These are phyloP conservation scores for Xanthia icteritia DNA, from an alignment of 2,888 invertebrate genomes.

Conservation along the genomic window DNA sequence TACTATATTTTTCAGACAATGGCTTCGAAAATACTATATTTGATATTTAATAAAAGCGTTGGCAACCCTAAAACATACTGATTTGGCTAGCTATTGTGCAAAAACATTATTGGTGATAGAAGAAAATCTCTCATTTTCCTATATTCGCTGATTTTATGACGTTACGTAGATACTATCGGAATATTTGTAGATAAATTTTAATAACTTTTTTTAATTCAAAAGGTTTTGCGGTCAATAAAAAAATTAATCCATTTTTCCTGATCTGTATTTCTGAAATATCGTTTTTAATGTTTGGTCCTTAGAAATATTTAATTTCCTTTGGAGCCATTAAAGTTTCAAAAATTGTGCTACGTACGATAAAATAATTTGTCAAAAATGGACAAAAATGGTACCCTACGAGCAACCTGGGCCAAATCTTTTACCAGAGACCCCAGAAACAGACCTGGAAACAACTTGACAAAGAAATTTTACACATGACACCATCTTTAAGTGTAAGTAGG, in stretches of 20 bases:
- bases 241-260: background rate
- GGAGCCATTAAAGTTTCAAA: background rate
- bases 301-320: background rate
- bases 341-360: background rate
- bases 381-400: background rate
- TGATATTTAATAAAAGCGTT: no score
- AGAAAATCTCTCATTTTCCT: background rate
- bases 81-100: slow-evolving; percentile 7
- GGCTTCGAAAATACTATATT: no score
- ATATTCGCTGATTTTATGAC: background rate
- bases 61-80: background rate
- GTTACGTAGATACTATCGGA: background rate
- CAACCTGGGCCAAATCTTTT: background rate
- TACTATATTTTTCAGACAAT: no score
- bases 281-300: background rate
- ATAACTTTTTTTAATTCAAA: background rate
- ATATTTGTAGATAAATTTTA: background rate
- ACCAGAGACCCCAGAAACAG: background rate
- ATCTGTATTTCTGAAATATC: background rate
- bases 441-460: no score
- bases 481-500: slow-evolving; percentile 1
- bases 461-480: background rate
- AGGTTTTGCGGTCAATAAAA: background rate
- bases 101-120: slow-evolving; percentile 24
- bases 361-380: slow-evolving; percentile 1